A percentile compares a stretch with the other conserved stretches of the same genome.
phyloP scores from a whole-genome alignment of 2,113 vertebrate species.

The Colaptes auratus region DNA sequence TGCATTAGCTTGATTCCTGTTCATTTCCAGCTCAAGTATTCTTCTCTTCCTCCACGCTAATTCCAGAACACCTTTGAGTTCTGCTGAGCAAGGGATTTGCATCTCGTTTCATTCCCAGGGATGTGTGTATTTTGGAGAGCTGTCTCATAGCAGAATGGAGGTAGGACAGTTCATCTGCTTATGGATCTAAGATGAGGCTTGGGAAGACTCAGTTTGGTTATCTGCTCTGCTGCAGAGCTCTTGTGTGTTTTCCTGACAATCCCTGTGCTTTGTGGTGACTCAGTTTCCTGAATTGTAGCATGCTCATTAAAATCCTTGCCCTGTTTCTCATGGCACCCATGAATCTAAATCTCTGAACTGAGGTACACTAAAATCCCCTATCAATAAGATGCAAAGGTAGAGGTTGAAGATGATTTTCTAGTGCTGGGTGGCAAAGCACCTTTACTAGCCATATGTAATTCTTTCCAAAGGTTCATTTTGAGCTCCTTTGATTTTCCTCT shows the following conservation, averaged over 20 bases:
- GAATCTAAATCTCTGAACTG: background rate
- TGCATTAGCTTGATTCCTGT: conserved; percentile 27
- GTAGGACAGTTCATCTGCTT: background rate
- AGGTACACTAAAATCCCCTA: background rate
- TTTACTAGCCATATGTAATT: background rate
- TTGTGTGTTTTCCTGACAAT: background rate
- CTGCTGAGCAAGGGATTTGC: background rate
- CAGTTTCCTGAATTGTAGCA: background rate
- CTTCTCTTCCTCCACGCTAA: background rate
- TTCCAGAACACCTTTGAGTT: background rate
- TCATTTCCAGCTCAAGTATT: conserved; percentile 25
- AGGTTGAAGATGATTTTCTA: background rate
- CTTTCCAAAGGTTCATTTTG: background rate
- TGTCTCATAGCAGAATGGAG: background rate
- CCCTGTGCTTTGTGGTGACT: background rate
- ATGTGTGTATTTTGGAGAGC: background rate
- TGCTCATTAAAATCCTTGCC: background rate
- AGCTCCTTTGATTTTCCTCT: background rate
- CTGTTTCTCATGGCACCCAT: background rate
- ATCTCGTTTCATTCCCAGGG: background rate
- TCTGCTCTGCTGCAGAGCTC: background rate
- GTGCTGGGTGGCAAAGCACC: background rate
- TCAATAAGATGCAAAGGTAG: background rate
- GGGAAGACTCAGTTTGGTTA: background rate
- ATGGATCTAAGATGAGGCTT: background rate